Base-by-base conservation (phyloP, 2,113 vertebrate species). In the Mustelus asterias region DNA sequence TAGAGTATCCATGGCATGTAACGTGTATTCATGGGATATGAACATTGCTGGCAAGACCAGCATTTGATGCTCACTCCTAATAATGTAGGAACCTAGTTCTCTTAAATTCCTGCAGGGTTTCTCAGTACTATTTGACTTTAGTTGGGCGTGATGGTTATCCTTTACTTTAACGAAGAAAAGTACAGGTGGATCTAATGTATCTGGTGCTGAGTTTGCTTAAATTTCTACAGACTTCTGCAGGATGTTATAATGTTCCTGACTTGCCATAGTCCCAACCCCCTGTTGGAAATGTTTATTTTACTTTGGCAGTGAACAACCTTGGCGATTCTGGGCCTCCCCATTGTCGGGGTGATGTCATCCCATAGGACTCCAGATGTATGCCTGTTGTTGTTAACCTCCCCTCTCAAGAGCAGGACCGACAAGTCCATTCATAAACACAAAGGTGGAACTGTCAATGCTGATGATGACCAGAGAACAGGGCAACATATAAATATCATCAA, bases 321-420 rank as follows among this genome's bases (percentile, higher is more conserved):
- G 69, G 69, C 69, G 16, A 24, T 4, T 95, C 41, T 54, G 94
- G 69, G 26, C 94, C 94, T 33, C 94, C 44, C 37, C 69, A 70
- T 54, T 48, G 41, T 72, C 69, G 7, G 44, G 94, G n/a, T 95
- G 69, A 95, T 95, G 94, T 72, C 94, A 95, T 95, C 67, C 65
- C 94, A 95, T 20, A 72, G 69, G 94, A 44, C 76, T 95, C 94
- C 67, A 76, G 94, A 95, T 95, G 94, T 72, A 41, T 54, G 24
- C 44, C 94, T 95, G 94, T 33, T 95, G 44, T 44, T 95, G 67
- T 95, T 72, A 93, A 63, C 33, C n/a, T 65, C 14, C 5, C 26
- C 41, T 72, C 67, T 7, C 33, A 69, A 95, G 67, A 95, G 54
- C 26, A 16, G 10, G 72, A 95, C 69, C 8, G 41, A 22, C 65